Conservation (phyloP, 2,113 vertebrate genomes). For the Camelus dromedarius region DNA sequence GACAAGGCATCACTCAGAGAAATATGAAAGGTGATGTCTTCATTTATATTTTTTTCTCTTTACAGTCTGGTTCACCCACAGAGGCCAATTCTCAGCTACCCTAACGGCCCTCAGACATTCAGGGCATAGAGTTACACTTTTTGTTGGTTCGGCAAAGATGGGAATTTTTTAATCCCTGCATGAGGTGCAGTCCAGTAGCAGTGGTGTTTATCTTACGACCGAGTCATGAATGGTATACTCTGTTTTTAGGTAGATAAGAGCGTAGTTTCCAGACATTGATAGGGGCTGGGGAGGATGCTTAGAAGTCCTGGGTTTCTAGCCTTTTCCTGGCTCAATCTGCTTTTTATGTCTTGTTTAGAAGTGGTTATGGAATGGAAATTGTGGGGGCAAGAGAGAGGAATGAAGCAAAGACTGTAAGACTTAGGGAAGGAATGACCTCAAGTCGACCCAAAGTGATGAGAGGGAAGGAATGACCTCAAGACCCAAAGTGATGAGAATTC, state of each 20-base stretch:
- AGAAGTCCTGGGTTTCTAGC: not conserved
- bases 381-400: not conserved
- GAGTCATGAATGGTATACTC: not conserved
- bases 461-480: not conserved
- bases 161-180: not conserved
- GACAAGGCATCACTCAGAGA: not conserved
- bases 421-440: not conserved
- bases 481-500: not conserved
- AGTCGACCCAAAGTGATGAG: not conserved
- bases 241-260: not conserved
- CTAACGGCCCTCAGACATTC: not conserved
- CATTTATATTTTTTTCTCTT: constrained; percentile 27
- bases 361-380: constrained; percentile 6
- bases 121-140: constrained; percentile 4
- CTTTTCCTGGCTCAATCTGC: not conserved
- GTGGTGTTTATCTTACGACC: not conserved
- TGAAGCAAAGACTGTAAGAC: not conserved
- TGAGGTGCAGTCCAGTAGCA: not conserved
- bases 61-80: not conserved
- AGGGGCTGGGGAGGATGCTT: not conserved
- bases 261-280: constrained; percentile 43
- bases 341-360: constrained; percentile 42
- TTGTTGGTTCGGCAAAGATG: not conserved
- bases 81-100: not conserved
- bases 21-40: not conserved